Conservation (phyloP, 2,113 vertebrate genomes). For the Gyps fulvus region DNA sequence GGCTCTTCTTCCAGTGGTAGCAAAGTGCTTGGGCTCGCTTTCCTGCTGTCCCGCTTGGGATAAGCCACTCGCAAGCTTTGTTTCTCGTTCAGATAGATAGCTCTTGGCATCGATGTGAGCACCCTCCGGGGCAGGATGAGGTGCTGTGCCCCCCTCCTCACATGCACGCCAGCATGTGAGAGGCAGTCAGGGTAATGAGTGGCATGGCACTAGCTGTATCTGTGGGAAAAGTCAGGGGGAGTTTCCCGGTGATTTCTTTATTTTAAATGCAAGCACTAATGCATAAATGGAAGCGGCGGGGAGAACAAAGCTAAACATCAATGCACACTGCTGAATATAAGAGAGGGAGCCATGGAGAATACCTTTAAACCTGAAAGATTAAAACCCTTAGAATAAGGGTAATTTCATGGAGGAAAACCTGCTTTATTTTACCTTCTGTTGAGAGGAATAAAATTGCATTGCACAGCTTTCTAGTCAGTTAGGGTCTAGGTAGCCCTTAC, state of each 20-base stretch:
- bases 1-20: background rate
- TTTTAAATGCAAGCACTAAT: background rate
- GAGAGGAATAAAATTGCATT: background rate
- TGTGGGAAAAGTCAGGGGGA: background rate
- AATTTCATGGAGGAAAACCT: background rate
- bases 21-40: background rate
- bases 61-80: background rate
- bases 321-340: background rate
- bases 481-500: background rate
- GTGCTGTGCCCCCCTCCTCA: background rate
- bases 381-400: background rate
- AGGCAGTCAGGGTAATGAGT: background rate
- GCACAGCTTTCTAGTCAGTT: background rate
- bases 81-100: background rate
- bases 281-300: background rate
- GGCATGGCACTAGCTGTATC: background rate
- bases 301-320: background rate
- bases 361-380: background rate
- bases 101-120: background rate
- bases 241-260: background rate
- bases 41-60: background rate
- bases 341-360: background rate
- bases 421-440: background rate
- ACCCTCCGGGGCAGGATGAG: background rate
- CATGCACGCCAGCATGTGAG: fast-evolving